Conservation (phyloP, 2,888 invertebrate species). For the Xylota segnis region DNA sequence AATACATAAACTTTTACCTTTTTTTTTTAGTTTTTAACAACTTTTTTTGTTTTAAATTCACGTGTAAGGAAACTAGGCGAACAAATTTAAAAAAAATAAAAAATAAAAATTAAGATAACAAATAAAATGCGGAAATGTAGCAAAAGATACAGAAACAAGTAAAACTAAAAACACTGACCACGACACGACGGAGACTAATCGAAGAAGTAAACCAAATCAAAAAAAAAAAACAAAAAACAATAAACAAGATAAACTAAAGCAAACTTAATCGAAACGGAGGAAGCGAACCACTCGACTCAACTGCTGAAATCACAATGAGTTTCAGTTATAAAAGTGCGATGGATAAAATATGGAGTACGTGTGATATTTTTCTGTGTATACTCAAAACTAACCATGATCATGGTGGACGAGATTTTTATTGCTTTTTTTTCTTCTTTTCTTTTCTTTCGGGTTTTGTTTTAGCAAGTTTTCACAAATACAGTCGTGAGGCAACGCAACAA, state of each 20-base stretch:
- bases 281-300: constrained; percentile 80
- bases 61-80: background rate
- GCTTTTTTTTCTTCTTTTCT: constrained; percentile 1
- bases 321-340: constrained; percentile 81
- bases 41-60: background rate
- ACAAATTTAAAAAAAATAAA: constrained; percentile 7
- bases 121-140: constrained; percentile 21
- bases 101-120: constrained; percentile 15
- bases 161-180: constrained; percentile 47
- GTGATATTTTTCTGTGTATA: constrained; percentile 55
- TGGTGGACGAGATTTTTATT: constrained; percentile 55
- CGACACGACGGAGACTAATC: constrained; percentile 21
- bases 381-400: constrained; percentile 54
- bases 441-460: constrained; percentile 17
- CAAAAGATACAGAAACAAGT: constrained; percentile 11
- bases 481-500: background rate
- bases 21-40: background rate
- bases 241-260: background rate
- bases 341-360: constrained; percentile 80
- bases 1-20: constrained; percentile 22
- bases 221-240: constrained; percentile 15
- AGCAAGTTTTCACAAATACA: constrained; percentile 45
- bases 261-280: constrained; percentile 42
- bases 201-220: constrained; percentile 15
- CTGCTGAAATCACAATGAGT: constrained; percentile 82